Evolutionary conservation across 2,888 invertebrate species (phyloP), one percentile per base, ranked within the genome.

Genomic region (Agrochola litura): DNA sequence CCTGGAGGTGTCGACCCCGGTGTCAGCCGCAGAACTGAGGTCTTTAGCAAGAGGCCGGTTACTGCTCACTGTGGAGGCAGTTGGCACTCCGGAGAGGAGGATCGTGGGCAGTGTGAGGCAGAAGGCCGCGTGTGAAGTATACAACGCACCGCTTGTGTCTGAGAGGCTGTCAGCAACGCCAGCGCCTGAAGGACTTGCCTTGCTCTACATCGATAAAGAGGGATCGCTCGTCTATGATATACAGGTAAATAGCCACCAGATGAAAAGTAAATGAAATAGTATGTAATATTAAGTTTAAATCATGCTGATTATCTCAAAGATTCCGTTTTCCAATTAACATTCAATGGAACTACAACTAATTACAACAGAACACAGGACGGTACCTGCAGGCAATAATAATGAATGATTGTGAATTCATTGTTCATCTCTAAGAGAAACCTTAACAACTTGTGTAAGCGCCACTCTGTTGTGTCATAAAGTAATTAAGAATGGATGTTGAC

Each of bases 161-260:
- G 95, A 97, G 90, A 94, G 96, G 79, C 89, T 94, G 87, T 97
- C 93, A 54, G 96, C 92, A 75, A 93, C 94, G 83, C 96, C 90
- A 82, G 96, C 92, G 87, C 97, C 97, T 81, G 97, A 97, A 46
- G 98, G 98, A 16, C 93, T 98, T 76, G 98, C 98, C 1, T 97
- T 98, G 97, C 97, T 98, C 71, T 98, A 98, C 87, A 97, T 99
- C 70, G 98, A 98, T 89, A 97, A 97, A 81, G 98, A 98, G 78
- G 98, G 98, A 9, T 98, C 98, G 0, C 95, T 99, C 75, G 97
- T 98, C 58, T 99, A 98, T 94, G 98, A 98, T 80, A 97, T 98
- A 77, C 97, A 97, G 94, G 96, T 97, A 90, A 89, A 64, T 46
- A 14, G 6, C 6, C 8, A 37, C 4, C 19, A 76, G 14, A 60